phyloP scores from a whole-genome alignment of 2,888 invertebrate species.

The Drosophila pseudotakahashii region DNA sequence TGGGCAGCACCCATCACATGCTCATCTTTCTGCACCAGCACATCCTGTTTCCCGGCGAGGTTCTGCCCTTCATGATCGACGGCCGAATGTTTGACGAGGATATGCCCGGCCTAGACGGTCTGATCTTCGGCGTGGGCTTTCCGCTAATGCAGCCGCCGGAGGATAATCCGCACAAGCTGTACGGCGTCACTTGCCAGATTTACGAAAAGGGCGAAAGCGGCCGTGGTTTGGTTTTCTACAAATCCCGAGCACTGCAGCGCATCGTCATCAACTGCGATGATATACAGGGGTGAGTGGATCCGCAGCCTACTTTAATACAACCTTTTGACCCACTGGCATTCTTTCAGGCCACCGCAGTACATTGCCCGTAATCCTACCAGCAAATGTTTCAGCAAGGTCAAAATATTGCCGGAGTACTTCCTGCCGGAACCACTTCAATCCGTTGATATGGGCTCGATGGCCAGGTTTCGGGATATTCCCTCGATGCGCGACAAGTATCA shows the following conservation, averaged over 20 bases:
- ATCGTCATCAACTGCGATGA: slow-evolving; percentile 85
- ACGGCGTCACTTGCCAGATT: slow-evolving; percentile 84
- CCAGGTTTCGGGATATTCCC: slow-evolving; percentile 83
- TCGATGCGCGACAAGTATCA: slow-evolving; percentile 80
- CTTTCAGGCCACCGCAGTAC: slow-evolving; percentile 75
- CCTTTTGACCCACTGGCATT: background rate
- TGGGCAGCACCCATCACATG: slow-evolving; percentile 85
- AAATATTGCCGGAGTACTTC: slow-evolving; percentile 88
- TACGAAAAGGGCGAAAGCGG: slow-evolving; percentile 82
- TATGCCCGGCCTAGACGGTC: slow-evolving; percentile 73
- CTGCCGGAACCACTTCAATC: slow-evolving; percentile 86
- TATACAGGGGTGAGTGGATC: slow-evolving; percentile 71
- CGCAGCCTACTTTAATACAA: background rate
- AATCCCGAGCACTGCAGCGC: slow-evolving; percentile 91
- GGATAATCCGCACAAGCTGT: slow-evolving; percentile 59
- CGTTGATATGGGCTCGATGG: slow-evolving; percentile 85
- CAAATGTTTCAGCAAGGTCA: slow-evolving; percentile 87
- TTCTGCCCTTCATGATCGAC: slow-evolving; percentile 89
- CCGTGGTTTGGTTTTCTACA: slow-evolving; percentile 85
- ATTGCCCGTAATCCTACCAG: slow-evolving; percentile 80
- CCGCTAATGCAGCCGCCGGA: slow-evolving; percentile 70
- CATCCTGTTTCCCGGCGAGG: slow-evolving; percentile 92
- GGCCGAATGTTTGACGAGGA: slow-evolving; percentile 81
- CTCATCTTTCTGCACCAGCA: slow-evolving; percentile 87
- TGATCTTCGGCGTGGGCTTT: slow-evolving; percentile 83